Evolutionary conservation across 2,888 invertebrate genomes (phyloP), one percentile per base, ranked within the genome.

Genomic region (Apamea crenata): DNA sequence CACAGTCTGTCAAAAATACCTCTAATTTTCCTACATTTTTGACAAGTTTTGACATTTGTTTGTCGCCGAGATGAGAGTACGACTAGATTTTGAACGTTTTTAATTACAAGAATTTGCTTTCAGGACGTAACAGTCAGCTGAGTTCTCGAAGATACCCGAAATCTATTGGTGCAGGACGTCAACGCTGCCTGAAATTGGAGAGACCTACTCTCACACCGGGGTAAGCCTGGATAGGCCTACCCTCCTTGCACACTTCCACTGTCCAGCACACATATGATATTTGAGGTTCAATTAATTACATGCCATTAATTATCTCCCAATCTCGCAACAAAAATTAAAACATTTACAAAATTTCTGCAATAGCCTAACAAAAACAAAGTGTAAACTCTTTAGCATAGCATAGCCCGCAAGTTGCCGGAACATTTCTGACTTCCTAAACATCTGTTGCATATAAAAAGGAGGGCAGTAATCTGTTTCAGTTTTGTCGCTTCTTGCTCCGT

Each of bases 401-500:
- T 16, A 65, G 68, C 67, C 78, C 67, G 65, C 80, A 87, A 85
- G 72, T 83, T 85, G 67, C 61, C 65, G 74, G 69, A 69, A 77
- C 84, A 78, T 84, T 77, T 76, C 74, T 61, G 83, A 84, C 82
- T 89, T 88, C 78, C 76, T 70, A 84, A 87, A 81, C 86, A 89
- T 88, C 87, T 88, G 86, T 81, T 86, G 82, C 82, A 80, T 79
- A 81, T 87, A 87, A 85, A 87, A 89, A 85, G 77, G 40, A 73
- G 68, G 77, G n/a, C 82, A 63, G 78, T 81, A 86, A 84, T 87
- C 79, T 82, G 77, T 86, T 90, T 82, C 75, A 83, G 83, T 86
- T 87, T 77, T 81, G 82, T 82, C 83, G 79, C 82, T 85, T 88
- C 80, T 86, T 88, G 84, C 77, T 65, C 14, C 47, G 18, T 12